phyloP scores from a whole-genome alignment of 2,797 vertebrate species.

The Protonibea diacanthus region DNA sequence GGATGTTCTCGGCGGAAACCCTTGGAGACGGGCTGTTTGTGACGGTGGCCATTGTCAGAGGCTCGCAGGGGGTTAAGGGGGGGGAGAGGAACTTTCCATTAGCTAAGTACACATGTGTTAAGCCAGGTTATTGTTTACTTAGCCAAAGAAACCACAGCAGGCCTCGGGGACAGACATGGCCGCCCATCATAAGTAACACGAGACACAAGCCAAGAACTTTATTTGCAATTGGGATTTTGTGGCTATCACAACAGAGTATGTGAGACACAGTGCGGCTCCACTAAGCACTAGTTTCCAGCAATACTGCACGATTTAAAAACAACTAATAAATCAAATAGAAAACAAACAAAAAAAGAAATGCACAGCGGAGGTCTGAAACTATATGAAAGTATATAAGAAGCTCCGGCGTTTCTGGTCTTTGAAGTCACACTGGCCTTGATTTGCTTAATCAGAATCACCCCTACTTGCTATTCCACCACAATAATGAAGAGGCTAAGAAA shows the following conservation, averaged over 20 bases:
- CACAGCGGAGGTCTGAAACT: neutral
- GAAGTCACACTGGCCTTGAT: conserved; percentile 72
- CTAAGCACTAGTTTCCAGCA: conserved; percentile 32
- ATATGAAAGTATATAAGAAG: conserved; percentile 17
- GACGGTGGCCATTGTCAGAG: conserved; percentile 75
- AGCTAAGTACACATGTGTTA: conserved; percentile 85
- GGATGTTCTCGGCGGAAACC: conserved; percentile 68
- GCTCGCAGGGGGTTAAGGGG: conserved; percentile 73
- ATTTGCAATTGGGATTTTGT: conserved; percentile 61
- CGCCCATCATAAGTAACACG: conserved; percentile 67
- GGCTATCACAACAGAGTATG: conserved; percentile 33
- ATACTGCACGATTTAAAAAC: conserved; percentile 25
- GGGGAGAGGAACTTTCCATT: conserved; percentile 82
- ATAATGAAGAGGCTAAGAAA: conserved; percentile 82
- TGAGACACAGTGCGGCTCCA: conserved; percentile 13
- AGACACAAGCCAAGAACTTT: conserved; percentile 70
- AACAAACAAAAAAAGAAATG: neutral
- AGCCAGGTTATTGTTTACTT: conserved; percentile 85
- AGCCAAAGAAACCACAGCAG: conserved; percentile 78
- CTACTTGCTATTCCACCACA: conserved; percentile 81
- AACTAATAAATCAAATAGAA: conserved; percentile 41
- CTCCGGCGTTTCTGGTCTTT: conserved; percentile 52
- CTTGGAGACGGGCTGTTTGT: conserved; percentile 78
- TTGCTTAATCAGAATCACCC: conserved; percentile 77
- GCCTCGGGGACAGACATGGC: conserved; percentile 71